Evolutionary conservation across 1,140 invertebrate genomes (phyloP).

Genomic region (Panagrolaimus sp.): DNA sequence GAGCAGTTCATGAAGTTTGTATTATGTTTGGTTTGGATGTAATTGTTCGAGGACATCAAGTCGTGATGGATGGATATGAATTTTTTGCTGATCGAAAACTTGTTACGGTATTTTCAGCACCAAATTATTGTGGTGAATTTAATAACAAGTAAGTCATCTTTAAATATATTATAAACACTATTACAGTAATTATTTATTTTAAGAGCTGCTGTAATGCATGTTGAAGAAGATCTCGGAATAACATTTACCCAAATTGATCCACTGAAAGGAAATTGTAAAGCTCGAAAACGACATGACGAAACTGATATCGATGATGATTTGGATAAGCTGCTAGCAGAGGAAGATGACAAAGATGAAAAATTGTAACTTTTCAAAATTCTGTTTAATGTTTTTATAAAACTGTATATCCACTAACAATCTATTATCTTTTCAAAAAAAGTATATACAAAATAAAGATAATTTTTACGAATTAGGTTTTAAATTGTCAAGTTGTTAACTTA

Average conservation of each 20-base stretch:
- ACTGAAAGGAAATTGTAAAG: slow-evolving; percentile 67
- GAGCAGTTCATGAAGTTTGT: background rate
- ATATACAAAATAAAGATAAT: too few species aligned
- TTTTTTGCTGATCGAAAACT: slow-evolving; percentile 87
- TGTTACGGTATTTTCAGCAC: slow-evolving; percentile 74
- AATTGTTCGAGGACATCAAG: slow-evolving; percentile 54
- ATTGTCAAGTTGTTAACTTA: too few species aligned
- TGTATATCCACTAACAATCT: too few species aligned
- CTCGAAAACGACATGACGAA: background rate
- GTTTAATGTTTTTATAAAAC: too few species aligned
- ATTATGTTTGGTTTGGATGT: background rate
- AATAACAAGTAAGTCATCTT: slow-evolving; percentile 18
- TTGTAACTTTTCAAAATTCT: too few species aligned
- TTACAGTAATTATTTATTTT: slow-evolving; percentile 1
- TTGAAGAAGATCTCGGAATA: background rate
- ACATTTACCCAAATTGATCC: background rate
- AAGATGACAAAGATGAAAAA: too few species aligned
- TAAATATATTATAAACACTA: background rate
- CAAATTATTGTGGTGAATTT: slow-evolving; percentile 74
- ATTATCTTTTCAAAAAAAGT: too few species aligned
- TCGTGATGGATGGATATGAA: slow-evolving; percentile 94
- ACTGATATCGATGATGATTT: slow-evolving; percentile 7
- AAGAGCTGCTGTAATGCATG: slow-evolving; percentile 25
- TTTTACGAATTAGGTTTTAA: too few species aligned
- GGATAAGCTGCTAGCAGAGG: background rate